A percentile compares a stretch with the other conserved stretches of the same genome.
Conservation (phyloP, 2,888 invertebrate species). For the Cataglyphis altisquamis region DNA sequence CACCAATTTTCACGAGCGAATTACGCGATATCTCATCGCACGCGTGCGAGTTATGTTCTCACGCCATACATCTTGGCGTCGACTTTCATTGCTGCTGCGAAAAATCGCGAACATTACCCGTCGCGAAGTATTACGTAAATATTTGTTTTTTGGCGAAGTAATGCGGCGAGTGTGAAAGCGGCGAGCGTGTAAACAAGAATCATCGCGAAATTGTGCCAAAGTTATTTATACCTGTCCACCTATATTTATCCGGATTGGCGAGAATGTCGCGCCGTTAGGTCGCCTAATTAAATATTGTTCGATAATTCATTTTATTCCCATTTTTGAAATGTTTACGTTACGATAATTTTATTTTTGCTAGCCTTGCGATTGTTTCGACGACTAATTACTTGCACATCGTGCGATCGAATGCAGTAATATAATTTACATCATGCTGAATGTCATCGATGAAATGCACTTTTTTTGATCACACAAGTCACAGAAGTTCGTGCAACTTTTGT, state of each 20-base stretch:
- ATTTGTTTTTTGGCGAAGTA: conserved; percentile 45
- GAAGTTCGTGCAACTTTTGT: not conserved
- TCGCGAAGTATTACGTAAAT: conserved; percentile 39
- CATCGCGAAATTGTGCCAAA: conserved; percentile 44
- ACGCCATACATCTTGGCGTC: not conserved
- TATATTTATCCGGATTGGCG: conserved; percentile 14
- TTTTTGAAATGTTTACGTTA: not conserved
- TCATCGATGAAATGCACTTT: not conserved
- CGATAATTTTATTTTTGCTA: not conserved
- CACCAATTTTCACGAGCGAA: conserved; percentile 36
- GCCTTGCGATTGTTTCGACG: not conserved
- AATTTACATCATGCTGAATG: conserved; percentile 7
- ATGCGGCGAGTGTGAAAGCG: conserved; percentile 28
- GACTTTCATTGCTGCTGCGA: not conserved
- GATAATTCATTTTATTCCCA: conserved; percentile 10
- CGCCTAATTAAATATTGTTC: conserved; percentile 43
- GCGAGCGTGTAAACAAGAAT: conserved; percentile 33
- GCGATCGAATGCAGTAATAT: not conserved
- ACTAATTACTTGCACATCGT: not conserved
- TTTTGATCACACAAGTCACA: not conserved
- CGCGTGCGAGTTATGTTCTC: not conserved
- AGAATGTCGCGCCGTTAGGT: not conserved
- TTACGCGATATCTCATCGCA: not conserved
- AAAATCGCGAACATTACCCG: conserved; percentile 19
- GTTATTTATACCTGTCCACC: conserved; percentile 36